A percentile compares a stretch with the other conserved stretches of the same genome.
Evolutionary conservation across 2,113 vertebrate species (phyloP).

Genomic region (Tragulus kanchil): DNA sequence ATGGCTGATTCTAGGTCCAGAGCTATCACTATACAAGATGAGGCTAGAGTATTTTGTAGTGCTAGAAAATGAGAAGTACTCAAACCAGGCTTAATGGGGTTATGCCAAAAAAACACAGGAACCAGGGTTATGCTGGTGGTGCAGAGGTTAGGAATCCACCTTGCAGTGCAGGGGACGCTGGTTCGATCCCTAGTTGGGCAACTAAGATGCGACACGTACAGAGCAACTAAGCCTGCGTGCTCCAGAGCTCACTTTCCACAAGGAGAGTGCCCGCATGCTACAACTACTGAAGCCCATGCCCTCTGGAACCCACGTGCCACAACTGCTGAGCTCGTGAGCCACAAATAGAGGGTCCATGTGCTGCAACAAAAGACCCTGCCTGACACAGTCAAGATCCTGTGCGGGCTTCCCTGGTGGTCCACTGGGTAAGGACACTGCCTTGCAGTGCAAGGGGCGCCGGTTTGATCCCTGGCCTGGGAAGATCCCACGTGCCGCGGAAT

Average conservation of each 20-base stretch:
- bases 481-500: no score
- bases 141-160: neutral
- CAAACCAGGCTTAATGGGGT: neutral
- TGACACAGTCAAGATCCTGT: rapidly evolving
- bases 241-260: neutral
- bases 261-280: neutral
- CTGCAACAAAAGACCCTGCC: neutral
- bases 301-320: neutral
- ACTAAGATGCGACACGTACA: rapidly evolving
- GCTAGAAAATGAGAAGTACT: neutral
- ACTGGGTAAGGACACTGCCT: no score
- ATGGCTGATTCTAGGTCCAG: neutral
- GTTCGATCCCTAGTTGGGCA: neutral
- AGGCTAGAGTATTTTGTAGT: neutral
- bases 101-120: neutral
- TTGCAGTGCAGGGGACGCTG: neutral
- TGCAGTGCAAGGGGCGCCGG: no score
- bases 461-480: no score
- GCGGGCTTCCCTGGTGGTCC: no score
- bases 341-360: neutral
- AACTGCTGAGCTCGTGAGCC: neutral
- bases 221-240: neutral
- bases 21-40: neutral
- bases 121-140: neutral
- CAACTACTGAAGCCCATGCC: neutral